Percentiles rank a stretch among this genome's conserved stretches.
phyloP scores from a whole-genome alignment of 2,113 vertebrate genomes.

The Tyto alba region DNA sequence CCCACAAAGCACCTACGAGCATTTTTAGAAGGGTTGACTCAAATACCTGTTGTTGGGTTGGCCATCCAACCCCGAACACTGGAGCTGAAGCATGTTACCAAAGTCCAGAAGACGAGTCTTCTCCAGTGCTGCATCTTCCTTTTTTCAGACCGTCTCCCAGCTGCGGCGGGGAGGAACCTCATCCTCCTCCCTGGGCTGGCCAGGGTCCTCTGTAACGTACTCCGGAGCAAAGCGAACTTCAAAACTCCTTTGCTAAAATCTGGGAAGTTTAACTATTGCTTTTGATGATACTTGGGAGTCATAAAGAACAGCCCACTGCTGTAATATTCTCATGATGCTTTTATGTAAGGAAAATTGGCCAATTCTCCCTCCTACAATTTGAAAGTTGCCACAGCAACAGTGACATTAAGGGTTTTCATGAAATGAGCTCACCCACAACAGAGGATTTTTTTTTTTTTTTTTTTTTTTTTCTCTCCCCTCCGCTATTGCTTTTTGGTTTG shows the following conservation, averaged over 20 bases:
- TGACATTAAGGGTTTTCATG: neutral
- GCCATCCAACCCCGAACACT: neutral
- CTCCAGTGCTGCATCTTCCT: neutral
- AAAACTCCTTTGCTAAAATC: neutral
- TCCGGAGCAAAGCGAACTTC: neutral
- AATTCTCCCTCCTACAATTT: conserved; percentile 21
- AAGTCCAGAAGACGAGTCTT: neutral
- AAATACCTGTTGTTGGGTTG: neutral
- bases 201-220: neutral
- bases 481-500: neutral
- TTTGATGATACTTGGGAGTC: neutral
- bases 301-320: neutral
- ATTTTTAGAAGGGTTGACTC: neutral
- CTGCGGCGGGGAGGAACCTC: rapidly evolving
- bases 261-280: neutral
- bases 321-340: conserved; percentile 17
- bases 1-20: neutral
- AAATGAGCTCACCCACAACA: conserved; percentile 40
- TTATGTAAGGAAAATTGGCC: conserved; percentile 39
- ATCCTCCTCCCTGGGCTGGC: neutral
- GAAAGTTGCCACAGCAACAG: conserved; percentile 50
- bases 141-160: neutral
- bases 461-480: neutral
- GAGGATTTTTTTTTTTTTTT: neutral
- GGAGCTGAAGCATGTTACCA: neutral